These are phyloP conservation scores for Drosophila bocqueti DNA, from an alignment of 1,140 invertebrate genomes.

Conservation along the genomic window DNA sequence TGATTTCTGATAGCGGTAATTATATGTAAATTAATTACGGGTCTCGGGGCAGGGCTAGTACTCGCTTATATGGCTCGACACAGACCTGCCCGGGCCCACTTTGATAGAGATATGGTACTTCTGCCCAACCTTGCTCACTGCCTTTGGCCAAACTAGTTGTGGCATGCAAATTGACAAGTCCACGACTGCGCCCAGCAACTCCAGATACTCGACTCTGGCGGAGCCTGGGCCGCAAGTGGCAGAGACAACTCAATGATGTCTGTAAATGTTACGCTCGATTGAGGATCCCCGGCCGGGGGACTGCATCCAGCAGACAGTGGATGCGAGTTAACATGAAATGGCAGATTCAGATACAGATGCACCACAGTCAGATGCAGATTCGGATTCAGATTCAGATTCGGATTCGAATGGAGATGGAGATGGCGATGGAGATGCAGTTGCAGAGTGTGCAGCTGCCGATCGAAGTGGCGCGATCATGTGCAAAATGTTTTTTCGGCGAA, in stretches of 20 bases:
- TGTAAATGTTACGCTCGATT: conserved; percentile 68
- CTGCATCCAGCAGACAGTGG: conserved; percentile 21
- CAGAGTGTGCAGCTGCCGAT: conserved; percentile 47
- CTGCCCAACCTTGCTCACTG: conserved; percentile 8
- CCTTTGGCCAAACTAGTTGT: conserved; percentile 40
- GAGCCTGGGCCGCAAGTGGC: conserved; percentile 48
- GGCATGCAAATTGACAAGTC: conserved; percentile 49
- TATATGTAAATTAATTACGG: conserved; percentile 61
- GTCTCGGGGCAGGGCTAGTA: conserved; percentile 9
- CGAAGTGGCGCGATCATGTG: conserved; percentile 65
- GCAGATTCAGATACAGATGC: conserved; percentile 45
- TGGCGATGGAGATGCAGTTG: conserved; percentile 39
- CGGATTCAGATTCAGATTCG: conserved; percentile 19
- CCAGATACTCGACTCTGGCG: conserved; percentile 23
- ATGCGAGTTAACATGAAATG: conserved; percentile 48
- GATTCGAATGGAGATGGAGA: conserved; percentile 20
- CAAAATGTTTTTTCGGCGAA: conserved; percentile 44
- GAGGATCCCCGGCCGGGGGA: conserved; percentile 51
- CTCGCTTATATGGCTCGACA: conserved; percentile 2
- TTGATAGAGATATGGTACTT: conserved; percentile 14
- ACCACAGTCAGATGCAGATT: conserved; percentile 29
- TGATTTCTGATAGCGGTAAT: conserved; percentile 42
- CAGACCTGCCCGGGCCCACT: background rate
- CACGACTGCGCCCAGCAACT: conserved; percentile 40
- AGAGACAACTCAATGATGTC: conserved; percentile 65